phyloP scores from a whole-genome alignment of 2,113 vertebrate species.

The Eulemur rufifrons region DNA sequence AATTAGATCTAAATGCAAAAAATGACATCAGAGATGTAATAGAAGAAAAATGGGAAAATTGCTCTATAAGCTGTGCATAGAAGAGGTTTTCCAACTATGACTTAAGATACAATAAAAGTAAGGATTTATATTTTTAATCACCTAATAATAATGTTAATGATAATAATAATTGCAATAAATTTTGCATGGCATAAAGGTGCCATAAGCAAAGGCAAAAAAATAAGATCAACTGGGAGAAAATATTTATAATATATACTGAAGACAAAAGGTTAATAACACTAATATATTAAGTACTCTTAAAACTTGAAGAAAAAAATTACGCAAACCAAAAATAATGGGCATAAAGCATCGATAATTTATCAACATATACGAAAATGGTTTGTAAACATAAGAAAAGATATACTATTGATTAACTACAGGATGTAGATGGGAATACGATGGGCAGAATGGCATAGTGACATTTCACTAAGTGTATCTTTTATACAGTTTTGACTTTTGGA shows the following conservation, averaged over 20 bases:
- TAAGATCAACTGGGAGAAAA: not conserved
- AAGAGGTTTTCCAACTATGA: not conserved
- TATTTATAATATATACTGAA: not conserved
- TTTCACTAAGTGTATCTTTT: not conserved
- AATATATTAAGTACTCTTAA: not conserved
- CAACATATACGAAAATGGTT: not conserved
- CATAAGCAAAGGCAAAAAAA: not conserved
- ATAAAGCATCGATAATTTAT: not conserved
- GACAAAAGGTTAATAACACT: not conserved
- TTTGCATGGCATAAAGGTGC: not conserved
- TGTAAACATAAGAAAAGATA: not conserved
- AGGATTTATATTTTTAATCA: not conserved
- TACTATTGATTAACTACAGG: not conserved
- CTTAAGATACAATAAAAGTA: not conserved
- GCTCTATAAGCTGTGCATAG: not conserved
- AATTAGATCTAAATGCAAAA: not conserved
- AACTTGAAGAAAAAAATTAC: not conserved
- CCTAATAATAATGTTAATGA: not conserved
- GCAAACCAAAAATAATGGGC: not conserved
- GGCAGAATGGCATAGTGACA: not conserved
- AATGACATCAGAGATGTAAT: not conserved
- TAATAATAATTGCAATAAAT: not conserved
- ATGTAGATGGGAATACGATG: rapidly evolving
- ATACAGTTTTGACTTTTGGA: not conserved
- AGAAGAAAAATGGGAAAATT: not conserved